These are phyloP conservation scores for Masnerella sp. DNA, from an alignment of 2,888 invertebrate species.

Conservation along the genomic window DNA sequence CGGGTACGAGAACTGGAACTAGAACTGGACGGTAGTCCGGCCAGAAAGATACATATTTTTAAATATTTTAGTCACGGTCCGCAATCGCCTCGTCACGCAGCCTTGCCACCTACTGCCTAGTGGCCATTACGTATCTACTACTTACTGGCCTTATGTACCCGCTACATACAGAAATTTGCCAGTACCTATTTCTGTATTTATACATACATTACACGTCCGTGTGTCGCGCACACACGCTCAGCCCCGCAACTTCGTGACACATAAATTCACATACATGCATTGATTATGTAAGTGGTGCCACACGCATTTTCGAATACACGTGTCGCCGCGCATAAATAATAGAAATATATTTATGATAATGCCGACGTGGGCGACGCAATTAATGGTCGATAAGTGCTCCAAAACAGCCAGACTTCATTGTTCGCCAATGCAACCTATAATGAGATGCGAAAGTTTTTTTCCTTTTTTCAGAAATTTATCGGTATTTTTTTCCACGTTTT, in stretches of 20 bases:
- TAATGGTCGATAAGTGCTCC: too few relatives aligned
- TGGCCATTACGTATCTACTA: slow-evolving; percentile 70
- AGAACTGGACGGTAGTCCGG: slow-evolving; percentile 77
- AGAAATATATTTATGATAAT: slow-evolving; percentile 46
- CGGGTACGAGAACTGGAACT: slow-evolving; percentile 71
- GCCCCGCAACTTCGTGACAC: slow-evolving; percentile 46
- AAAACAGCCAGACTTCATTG: background rate
- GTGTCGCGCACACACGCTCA: background rate
- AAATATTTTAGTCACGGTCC: slow-evolving; percentile 78
- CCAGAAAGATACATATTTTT: slow-evolving; percentile 78
- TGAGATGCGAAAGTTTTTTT: too few relatives aligned
- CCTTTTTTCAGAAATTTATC: too few relatives aligned
- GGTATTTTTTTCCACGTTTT: too few relatives aligned
- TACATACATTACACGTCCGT: background rate
- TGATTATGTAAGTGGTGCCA: slow-evolving; percentile 52
- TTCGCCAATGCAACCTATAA: background rate
- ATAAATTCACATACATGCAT: slow-evolving; percentile 41
- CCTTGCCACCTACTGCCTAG: slow-evolving; percentile 76
- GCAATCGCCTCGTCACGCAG: slow-evolving; percentile 78
- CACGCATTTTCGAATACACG: slow-evolving; percentile 49
- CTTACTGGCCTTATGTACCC: slow-evolving; percentile 62
- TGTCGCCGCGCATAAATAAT: slow-evolving; percentile 34
- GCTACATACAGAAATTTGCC: slow-evolving; percentile 13
- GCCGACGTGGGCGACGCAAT: slow-evolving; percentile 15
- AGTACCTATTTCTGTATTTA: slow-evolving; percentile 8